These are phyloP conservation scores for Nymphalis urticae DNA, from an alignment of 2,888 invertebrate species.

Conservation along the genomic window DNA sequence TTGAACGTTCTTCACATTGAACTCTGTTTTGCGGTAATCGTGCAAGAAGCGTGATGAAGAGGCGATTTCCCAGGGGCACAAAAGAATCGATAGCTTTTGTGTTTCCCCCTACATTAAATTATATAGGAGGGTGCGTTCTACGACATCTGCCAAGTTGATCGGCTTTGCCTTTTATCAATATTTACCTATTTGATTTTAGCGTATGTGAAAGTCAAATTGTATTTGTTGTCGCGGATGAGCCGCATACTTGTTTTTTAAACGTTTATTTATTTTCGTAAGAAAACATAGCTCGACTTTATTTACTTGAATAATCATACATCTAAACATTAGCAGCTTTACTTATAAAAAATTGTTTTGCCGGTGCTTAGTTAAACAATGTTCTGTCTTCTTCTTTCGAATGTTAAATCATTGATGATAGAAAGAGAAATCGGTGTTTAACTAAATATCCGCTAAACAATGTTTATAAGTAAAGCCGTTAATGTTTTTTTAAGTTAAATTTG, in stretches of 20 bases:
- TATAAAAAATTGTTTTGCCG: no score
- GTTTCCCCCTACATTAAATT: conserved; percentile 72
- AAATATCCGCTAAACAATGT: no score
- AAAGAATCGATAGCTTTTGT: conserved; percentile 74
- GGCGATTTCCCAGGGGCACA: conserved; percentile 62
- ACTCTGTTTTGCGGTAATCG: conserved; percentile 57
- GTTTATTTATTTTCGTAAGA: conserved; percentile 13
- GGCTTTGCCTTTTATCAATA: conserved; percentile 70
- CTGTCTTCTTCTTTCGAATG: no score
- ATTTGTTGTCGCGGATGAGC: conserved; percentile 43
- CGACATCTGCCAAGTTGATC: conserved; percentile 70
- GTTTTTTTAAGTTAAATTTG: neutral
- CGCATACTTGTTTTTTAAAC: conserved; percentile 30
- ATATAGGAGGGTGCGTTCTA: conserved; percentile 61
- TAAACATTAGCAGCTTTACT: neutral
- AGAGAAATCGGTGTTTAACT: no score
- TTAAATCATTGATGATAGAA: no score
- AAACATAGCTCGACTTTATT: conserved; percentile 7
- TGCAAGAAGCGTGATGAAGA: conserved; percentile 59
- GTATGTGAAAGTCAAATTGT: conserved; percentile 49
- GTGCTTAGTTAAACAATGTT: neutral
- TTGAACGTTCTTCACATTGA: conserved; percentile 39
- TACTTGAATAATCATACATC: neutral
- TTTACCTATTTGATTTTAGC: conserved; percentile 68
- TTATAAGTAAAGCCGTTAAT: no score